Conservation (phyloP, 2,113 vertebrate genomes). For the Enhydra lutris region DNA sequence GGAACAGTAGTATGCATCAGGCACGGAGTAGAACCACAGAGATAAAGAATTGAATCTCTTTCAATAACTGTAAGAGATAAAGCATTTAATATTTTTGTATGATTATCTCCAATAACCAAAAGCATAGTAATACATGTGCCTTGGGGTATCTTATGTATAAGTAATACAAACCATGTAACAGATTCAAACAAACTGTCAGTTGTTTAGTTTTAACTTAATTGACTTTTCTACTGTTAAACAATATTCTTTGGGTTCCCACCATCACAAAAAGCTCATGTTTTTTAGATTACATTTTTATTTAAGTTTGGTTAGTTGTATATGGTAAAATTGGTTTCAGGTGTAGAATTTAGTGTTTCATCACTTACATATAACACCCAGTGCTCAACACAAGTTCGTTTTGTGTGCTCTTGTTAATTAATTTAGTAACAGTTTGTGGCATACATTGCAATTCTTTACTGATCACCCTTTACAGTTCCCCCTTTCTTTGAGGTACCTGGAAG, state of each 20-base stretch:
- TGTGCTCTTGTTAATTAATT: neutral
- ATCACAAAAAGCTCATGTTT: neutral
- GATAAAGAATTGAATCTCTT: neutral
- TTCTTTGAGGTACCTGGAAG: neutral
- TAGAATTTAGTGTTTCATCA: neutral
- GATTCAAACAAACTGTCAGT: neutral
- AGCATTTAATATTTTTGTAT: neutral
- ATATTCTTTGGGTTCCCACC: neutral
- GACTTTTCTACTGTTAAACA: neutral
- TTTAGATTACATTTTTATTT: neutral
- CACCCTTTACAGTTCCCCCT: neutral
- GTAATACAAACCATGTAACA: neutral
- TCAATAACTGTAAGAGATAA: neutral
- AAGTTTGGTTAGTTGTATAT: neutral
- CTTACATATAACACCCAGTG: neutral
- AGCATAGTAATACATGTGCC: neutral
- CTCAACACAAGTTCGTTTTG: neutral
- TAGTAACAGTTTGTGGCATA: neutral
- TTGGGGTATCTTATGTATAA: neutral
- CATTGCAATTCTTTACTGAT: neutral
- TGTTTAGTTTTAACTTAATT: neutral
- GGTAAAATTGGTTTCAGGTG: neutral
- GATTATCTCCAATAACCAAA: neutral
- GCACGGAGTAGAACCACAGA: neutral
- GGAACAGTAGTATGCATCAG: neutral